Percentiles rank a stretch among this genome's conserved stretches.
phyloP scores from a whole-genome alignment of 2,113 vertebrate species.

The Tragelaphus imberbis region DNA sequence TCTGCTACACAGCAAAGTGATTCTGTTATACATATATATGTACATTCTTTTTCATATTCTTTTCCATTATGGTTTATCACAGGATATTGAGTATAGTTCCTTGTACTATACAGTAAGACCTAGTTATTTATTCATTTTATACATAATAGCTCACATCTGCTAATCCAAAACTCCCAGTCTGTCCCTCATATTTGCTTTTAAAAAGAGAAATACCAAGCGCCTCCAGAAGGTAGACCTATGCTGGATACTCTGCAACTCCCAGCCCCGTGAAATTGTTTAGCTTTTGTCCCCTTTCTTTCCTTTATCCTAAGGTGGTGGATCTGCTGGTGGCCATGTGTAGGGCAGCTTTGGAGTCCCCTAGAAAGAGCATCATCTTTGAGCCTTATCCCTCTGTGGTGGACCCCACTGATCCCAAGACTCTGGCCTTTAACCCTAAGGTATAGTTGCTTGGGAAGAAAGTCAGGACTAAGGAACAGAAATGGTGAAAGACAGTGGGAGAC shows the following conservation, averaged over 20 bases:
- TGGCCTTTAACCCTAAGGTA: conserved; percentile 99
- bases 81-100: background rate
- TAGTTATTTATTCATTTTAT: background rate
- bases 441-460: conserved; percentile 30
- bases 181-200: background rate
- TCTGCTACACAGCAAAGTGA: background rate
- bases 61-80: background rate
- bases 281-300: background rate
- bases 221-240: background rate
- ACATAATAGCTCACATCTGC: background rate
- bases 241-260: background rate
- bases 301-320: conserved; percentile 89
- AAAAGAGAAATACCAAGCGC: background rate
- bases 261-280: background rate
- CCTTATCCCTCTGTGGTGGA: conserved; percentile 98
- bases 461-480: background rate
- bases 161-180: background rate
- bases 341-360: conserved; percentile 95
- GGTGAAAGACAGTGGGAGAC: background rate
- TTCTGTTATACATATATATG: background rate
- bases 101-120: background rate
- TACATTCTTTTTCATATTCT: background rate
- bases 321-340: conserved; percentile 98
- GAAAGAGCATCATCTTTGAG: conserved; percentile 99
- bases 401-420: conserved; percentile 97